A percentile compares a stretch with the other conserved stretches of the same genome.
Conservation (phyloP, 2,888 invertebrate species). For the Metallyticus violacea region DNA sequence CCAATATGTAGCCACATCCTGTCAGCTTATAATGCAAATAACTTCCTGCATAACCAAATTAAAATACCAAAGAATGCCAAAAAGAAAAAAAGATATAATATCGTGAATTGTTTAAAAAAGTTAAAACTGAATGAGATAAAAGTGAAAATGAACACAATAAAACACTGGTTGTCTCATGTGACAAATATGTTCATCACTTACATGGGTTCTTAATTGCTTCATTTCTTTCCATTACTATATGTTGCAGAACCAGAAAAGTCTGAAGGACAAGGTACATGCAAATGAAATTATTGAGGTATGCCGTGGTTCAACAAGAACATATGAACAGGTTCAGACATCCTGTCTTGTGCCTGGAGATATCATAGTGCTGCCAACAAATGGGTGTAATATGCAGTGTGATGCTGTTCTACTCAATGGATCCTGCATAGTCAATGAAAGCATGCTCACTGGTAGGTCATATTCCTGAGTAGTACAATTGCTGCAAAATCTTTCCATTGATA, state of each 20-base stretch:
- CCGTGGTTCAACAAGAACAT: constrained; percentile 45
- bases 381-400: constrained; percentile 78
- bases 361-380: constrained; percentile 74
- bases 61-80: too few relatives aligned
- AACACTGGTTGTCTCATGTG: too few relatives aligned
- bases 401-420: constrained; percentile 82
- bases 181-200: neutral
- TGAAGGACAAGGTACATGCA: constrained; percentile 49
- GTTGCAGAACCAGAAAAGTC: constrained; percentile 47
- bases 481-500: too few relatives aligned
- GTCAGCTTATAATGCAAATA: too few relatives aligned
- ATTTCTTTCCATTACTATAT: neutral
- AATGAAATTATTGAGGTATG: constrained; percentile 53
- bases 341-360: constrained; percentile 85
- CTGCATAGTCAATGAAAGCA: constrained; percentile 91
- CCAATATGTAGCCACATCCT: too few relatives aligned
- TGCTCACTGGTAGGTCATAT: constrained; percentile 72
- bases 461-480: too few relatives aligned
- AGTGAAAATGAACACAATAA: too few relatives aligned
- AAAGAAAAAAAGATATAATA: too few relatives aligned
- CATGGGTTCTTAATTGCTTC: neutral
- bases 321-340: constrained; percentile 53
- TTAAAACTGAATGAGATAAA: too few relatives aligned
- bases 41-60: too few relatives aligned
- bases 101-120: too few relatives aligned